Conservation (phyloP, 2,888 invertebrate genomes). For the Nyleta sp. region DNA sequence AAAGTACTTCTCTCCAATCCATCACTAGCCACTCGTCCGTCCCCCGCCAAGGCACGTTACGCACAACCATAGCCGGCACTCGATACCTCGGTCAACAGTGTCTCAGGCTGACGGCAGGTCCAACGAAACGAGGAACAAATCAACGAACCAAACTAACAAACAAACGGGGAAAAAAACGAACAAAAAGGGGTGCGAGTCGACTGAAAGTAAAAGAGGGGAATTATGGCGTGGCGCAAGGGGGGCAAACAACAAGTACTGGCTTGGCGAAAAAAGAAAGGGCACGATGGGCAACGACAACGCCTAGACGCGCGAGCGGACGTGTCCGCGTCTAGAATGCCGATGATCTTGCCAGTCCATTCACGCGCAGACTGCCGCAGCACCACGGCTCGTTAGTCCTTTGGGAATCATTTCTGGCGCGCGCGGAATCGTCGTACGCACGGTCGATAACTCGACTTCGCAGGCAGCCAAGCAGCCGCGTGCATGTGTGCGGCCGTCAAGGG, state of each 20-base stretch:
- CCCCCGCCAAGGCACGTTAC: conserved; percentile 36
- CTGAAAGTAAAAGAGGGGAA: too few relatives aligned
- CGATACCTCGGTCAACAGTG: not conserved
- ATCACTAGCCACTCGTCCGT: conserved; percentile 50
- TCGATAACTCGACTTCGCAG: conserved; percentile 62
- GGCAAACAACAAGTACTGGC: too few relatives aligned
- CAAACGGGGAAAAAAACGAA: too few relatives aligned
- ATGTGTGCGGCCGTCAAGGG: conserved; percentile 61
- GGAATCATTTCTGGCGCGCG: conserved; percentile 65
- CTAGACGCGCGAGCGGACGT: conserved; percentile 40
- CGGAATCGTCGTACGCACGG: conserved; percentile 64
- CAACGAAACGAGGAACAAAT: too few relatives aligned
- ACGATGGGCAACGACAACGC: conserved; percentile 51
- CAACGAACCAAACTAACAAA: too few relatives aligned
- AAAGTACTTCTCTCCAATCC: conserved; percentile 58
- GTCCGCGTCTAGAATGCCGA: conserved; percentile 32
- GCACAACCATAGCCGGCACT: conserved; percentile 56
- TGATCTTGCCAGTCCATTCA: conserved; percentile 41
- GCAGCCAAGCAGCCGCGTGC: conserved; percentile 56
- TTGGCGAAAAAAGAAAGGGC: conserved; percentile 14
- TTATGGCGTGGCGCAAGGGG: too few relatives aligned
- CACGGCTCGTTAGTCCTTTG: conserved; percentile 59
- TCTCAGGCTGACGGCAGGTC: too few relatives aligned
- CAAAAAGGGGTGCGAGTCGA: too few relatives aligned
- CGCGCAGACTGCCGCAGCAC: conserved; percentile 57